Evolutionary conservation across 2,113 vertebrate genomes (phyloP).

Genomic region (Paradoxurus hermaphroditus): DNA sequence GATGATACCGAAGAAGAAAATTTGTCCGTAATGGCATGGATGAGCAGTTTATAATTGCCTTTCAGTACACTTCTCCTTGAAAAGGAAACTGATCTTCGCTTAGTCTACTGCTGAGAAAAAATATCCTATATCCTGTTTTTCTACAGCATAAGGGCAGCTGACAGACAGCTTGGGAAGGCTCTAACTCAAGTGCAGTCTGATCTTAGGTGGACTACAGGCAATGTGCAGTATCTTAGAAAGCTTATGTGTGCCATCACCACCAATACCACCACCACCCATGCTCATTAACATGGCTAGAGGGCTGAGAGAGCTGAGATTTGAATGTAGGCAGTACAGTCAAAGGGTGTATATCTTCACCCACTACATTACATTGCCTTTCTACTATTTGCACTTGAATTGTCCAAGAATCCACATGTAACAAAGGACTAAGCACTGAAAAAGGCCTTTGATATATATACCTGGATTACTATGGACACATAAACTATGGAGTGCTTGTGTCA

Average conservation of each 20-base stretch:
- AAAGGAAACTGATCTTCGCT: background rate
- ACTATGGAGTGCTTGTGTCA: background rate
- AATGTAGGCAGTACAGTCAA: background rate
- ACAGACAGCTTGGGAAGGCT: background rate
- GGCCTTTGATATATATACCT: background rate
- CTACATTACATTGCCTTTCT: background rate
- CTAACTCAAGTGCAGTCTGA: background rate
- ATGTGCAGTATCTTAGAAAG: background rate
- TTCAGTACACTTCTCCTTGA: background rate
- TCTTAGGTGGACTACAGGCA: background rate
- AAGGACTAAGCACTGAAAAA: background rate
- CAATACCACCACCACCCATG: background rate
- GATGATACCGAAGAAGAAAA: background rate
- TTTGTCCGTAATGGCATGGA: too few relatives aligned
- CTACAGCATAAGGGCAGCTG: background rate
- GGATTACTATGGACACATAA: background rate
- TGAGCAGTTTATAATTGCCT: background rate
- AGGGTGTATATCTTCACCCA: background rate
- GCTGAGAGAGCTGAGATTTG: background rate
- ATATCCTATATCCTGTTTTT: background rate
- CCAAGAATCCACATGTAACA: background rate
- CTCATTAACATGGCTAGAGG: background rate
- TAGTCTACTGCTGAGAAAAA: background rate
- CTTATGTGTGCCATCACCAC: background rate
- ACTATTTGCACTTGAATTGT: background rate